phyloP scores from a whole-genome alignment of 2,888 invertebrate genomes.

The Pristionchus fissidentatus region DNA sequence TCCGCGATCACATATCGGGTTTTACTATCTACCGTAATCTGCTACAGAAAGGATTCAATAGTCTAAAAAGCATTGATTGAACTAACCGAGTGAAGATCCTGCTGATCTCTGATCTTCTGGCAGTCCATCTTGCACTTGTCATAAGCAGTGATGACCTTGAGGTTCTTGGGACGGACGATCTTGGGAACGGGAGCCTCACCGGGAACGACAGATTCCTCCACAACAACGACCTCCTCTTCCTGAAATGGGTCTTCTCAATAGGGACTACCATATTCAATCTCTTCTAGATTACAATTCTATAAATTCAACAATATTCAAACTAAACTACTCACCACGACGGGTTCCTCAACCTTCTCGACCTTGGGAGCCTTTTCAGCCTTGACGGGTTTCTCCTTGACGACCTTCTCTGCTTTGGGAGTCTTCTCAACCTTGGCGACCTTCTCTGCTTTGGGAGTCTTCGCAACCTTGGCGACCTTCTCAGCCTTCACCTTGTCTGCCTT shows the following conservation, averaged over 20 bases:
- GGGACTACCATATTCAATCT: too few relatives aligned
- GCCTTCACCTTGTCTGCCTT: too few relatives aligned
- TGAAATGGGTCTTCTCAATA: too few relatives aligned
- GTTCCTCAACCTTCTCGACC: constrained; percentile 47
- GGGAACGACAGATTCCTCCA: constrained; percentile 11
- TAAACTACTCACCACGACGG: too few relatives aligned
- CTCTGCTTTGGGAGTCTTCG: neutral
- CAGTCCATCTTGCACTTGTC: constrained; percentile 47
- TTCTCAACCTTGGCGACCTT: constrained; percentile 25
- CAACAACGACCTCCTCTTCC: constrained; percentile 19
- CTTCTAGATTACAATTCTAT: too few relatives aligned
- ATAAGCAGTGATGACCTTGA: constrained; percentile 53
- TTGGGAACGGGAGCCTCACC: constrained; percentile 49
- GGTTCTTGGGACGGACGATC: constrained; percentile 58
- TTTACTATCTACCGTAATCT: too few relatives aligned
- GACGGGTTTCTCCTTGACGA: constrained; percentile 51
- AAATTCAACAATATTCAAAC: too few relatives aligned
- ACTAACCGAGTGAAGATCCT: constrained; percentile 46
- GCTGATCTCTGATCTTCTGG: constrained; percentile 44
- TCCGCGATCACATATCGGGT: too few relatives aligned
- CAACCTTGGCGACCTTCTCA: constrained; percentile 18
- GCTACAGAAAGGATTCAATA: too few relatives aligned
- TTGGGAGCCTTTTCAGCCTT: constrained; percentile 49
- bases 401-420: constrained; percentile 31
- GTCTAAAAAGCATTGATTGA: too few relatives aligned